Evolutionary conservation across 1,140 invertebrate genomes (phyloP).

Genomic region (Bursaphelenchus mucronatus): DNA sequence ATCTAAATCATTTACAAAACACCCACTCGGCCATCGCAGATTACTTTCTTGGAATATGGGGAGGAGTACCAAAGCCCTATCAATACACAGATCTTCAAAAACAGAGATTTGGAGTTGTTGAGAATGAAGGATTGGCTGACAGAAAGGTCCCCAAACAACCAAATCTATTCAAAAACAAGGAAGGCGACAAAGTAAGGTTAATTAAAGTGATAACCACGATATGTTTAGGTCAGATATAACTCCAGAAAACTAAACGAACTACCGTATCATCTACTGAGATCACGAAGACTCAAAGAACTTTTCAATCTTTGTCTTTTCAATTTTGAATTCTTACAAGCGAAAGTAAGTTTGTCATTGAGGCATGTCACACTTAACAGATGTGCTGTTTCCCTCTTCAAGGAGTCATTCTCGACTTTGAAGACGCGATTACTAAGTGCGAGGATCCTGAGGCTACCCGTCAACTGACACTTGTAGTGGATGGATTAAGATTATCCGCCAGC

Average conservation of each 20-base stretch:
- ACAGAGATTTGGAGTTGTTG: conserved; percentile 73
- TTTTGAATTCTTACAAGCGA: conserved; percentile 90
- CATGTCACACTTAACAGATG: conserved; percentile 65
- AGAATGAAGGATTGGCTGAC: conserved; percentile 86
- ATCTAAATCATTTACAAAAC: conserved; percentile 88
- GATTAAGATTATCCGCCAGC: conserved; percentile 67
- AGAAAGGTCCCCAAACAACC: conserved; percentile 84
- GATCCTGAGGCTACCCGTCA: conserved; percentile 77
- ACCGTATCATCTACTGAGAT: conserved; percentile 84
- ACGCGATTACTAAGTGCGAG: conserved; percentile 77
- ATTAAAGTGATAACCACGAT: conserved; percentile 64
- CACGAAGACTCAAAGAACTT: conserved; percentile 82
- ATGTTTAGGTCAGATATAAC: conserved; percentile 70
- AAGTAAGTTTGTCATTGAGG: conserved; percentile 24
- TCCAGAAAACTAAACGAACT: conserved; percentile 70
- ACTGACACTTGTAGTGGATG: conserved; percentile 82
- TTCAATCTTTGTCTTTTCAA: conserved; percentile 91
- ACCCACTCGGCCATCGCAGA: conserved; percentile 96
- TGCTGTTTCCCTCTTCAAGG: conserved; percentile 88
- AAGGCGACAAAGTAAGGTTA: conserved; percentile 79
- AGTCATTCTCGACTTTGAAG: conserved; percentile 89
- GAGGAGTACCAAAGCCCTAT: conserved; percentile 85
- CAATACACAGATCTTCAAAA: conserved; percentile 69
- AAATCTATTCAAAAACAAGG: conserved; percentile 81
- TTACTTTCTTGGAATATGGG: conserved; percentile 75